phyloP scores from a whole-genome alignment of 2,113 vertebrate species.

The Charina bottae region DNA sequence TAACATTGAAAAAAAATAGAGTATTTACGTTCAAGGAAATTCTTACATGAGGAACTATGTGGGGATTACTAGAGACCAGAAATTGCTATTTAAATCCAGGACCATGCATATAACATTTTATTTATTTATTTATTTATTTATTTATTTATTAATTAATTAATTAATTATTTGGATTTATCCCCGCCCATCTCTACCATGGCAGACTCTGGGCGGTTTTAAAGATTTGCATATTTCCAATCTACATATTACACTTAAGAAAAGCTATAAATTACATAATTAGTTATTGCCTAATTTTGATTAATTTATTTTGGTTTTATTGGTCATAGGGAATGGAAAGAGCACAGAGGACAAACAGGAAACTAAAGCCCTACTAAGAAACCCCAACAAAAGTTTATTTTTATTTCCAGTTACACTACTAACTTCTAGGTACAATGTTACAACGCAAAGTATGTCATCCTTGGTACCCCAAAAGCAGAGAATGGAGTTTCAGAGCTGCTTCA shows the following conservation, averaged over 20 bases:
- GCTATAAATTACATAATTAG: not conserved
- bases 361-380: too few relatives aligned
- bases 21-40: not conserved
- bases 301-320: not conserved
- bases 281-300: not conserved
- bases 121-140: too few relatives aligned
- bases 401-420: too few relatives aligned
- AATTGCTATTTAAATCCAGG: not conserved
- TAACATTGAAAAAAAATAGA: not conserved
- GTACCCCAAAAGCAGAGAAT: too few relatives aligned
- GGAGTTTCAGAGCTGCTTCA: too few relatives aligned
- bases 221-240: not conserved
- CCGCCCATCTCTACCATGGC: too few relatives aligned
- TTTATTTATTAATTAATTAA: too few relatives aligned
- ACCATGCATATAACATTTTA: not conserved
- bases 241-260: not conserved
- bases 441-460: too few relatives aligned
- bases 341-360: not conserved
- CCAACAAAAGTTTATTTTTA: too few relatives aligned
- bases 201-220: too few relatives aligned
- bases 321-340: not conserved
- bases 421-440: too few relatives aligned
- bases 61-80: not conserved
- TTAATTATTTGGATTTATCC: too few relatives aligned
- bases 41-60: not conserved